A percentile compares a stretch with the other conserved stretches of the same genome.
Conservation (phyloP, 1,140 invertebrate genomes). For the Paralvinella palmiformis region DNA sequence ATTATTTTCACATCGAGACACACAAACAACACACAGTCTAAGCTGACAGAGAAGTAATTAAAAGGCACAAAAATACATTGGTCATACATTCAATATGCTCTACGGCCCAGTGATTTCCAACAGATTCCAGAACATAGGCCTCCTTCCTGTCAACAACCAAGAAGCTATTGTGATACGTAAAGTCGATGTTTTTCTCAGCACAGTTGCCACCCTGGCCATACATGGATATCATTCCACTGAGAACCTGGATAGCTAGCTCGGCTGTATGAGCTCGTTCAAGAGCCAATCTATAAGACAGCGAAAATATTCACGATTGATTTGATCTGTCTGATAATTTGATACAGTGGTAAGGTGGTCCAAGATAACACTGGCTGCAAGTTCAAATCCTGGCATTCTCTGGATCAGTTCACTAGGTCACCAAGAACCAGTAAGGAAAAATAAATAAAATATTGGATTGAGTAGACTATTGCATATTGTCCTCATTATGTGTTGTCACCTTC, state of each 20-base stretch:
- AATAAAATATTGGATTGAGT: no score
- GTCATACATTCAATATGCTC: constrained; percentile 54
- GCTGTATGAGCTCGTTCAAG: constrained; percentile 62
- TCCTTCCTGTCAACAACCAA: constrained; percentile 59
- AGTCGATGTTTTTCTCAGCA: constrained; percentile 31
- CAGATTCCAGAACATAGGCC: constrained; percentile 69
- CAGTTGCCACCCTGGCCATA: constrained; percentile 67
- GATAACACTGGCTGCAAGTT: no score
- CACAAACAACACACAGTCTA: no score
- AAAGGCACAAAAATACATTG: not conserved
- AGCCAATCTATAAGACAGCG: constrained; percentile 55
- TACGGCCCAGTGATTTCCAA: constrained; percentile 67
- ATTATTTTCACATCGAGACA: no score
- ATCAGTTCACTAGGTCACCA: no score
- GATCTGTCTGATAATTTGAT: no score
- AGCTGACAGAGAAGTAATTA: not conserved
- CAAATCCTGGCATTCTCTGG: no score
- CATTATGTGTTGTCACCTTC: no score
- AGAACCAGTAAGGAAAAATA: no score
- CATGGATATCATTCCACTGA: constrained; percentile 59
- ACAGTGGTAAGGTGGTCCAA: no score
- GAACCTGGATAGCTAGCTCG: constrained; percentile 59
- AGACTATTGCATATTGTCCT: no score
- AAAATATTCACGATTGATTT: no score
- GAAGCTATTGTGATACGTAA: constrained; percentile 65